Evolutionary conservation across 2,113 vertebrate species (phyloP), one percentile per base, ranked within the genome.

Genomic region (Corapipo altera): DNA sequence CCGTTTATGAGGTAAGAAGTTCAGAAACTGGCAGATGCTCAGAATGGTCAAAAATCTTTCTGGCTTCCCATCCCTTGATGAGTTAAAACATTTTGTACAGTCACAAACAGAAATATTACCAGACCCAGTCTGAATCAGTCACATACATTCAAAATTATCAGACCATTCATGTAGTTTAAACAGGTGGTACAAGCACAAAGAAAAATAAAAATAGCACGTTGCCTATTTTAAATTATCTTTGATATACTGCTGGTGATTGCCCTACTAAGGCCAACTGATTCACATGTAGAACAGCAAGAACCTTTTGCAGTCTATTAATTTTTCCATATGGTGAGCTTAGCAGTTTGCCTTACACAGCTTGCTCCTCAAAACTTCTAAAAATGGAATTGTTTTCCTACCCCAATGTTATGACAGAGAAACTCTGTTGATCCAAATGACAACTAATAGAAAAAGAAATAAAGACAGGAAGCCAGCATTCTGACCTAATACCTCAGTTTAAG

Each of bases 281-380:
- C 61, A 70, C 4, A 1, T 64, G 76, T 35, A 64, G 54, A 94
- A 85, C 61, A 91, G 44, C 61, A 78, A 88, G 69, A 92, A 92
- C 58, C 70, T 84, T 87, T 85, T 78, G 52, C 84, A 91, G 86
- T 64, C 79, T 64, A 91, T 83, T 94, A 88, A 79, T 75, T 95
- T 82, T 64, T 43, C 88, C 93, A 93, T 87, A 95, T 84, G 89
- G 92, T 35, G 28, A 84, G 41, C 76, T 92, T 92, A 88, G 79
- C 85, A 90, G 92, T 75, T 95, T 85, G 94, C 74, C 85, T 85
- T 69, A 92, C 65, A 46, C 90, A 93, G 92, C 61, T 74, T 86
- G 59, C 72, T 92, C 52, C 44, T 92, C 70, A 37, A 64, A 83
- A 70, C 28, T 33, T 76, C 58, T 83, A 85, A 93, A 96, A 95